Evolutionary conservation across 2,113 vertebrate species (phyloP).

Genomic region (Solenodon paradoxus): DNA sequence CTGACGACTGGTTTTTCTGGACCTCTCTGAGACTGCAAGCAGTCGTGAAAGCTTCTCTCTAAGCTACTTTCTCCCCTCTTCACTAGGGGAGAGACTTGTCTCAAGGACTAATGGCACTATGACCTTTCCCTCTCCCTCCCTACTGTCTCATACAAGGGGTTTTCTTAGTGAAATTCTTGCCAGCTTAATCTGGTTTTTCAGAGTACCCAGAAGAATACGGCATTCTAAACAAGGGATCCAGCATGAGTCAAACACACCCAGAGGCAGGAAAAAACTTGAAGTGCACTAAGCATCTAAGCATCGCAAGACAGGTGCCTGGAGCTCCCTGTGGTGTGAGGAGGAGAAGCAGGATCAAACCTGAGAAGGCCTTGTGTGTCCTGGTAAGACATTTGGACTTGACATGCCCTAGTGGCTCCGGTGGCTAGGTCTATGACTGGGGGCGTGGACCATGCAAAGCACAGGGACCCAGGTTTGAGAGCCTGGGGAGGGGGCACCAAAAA

Average conservation of each 20-base stretch:
- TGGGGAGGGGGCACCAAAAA: too few relatives aligned
- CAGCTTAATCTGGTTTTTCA: neutral
- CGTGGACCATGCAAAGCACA: too few relatives aligned
- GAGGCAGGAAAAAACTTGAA: neutral
- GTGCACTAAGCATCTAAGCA: neutral
- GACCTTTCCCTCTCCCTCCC: neutral
- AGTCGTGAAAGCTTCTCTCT: neutral
- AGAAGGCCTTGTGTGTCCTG: neutral
- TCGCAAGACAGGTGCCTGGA: neutral
- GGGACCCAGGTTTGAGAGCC: too few relatives aligned
- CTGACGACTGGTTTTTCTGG: neutral
- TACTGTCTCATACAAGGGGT: neutral
- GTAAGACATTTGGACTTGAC: neutral
- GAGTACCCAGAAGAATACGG: neutral
- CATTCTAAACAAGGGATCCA: neutral
- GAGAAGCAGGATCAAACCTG: neutral
- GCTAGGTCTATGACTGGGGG: too few relatives aligned
- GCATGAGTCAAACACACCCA: neutral
- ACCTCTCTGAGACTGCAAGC: neutral
- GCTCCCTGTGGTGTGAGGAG: neutral
- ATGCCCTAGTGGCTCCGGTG: too few relatives aligned
- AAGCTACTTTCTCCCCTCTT: neutral
- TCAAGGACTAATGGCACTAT: neutral
- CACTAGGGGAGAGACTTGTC: constrained; percentile 30
- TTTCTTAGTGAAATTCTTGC: neutral